These are phyloP conservation scores for Nannoperca australis DNA, from an alignment of 2,797 vertebrate genomes.

Conservation along the genomic window DNA sequence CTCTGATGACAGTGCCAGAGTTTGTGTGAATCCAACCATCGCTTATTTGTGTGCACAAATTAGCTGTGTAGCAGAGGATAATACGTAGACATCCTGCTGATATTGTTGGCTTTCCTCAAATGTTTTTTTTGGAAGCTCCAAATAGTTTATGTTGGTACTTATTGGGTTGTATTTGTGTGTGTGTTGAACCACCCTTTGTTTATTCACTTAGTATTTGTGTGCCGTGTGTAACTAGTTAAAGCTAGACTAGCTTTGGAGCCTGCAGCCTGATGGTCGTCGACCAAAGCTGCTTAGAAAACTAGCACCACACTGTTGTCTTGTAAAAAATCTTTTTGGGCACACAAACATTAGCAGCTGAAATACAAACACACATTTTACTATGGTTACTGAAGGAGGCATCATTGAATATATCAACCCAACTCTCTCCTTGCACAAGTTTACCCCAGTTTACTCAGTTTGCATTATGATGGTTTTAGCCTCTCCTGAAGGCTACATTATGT, in stretches of 20 bases:
- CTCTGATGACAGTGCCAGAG: constrained; percentile 18
- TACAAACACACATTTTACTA: background rate
- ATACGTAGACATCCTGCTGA: background rate
- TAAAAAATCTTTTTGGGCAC: too few species aligned
- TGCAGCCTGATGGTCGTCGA: background rate
- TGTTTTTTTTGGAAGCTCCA: background rate
- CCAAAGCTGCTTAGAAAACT: background rate
- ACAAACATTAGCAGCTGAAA: background rate
- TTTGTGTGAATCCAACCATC: constrained; percentile 38
- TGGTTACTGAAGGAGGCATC: background rate
- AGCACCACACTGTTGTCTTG: background rate
- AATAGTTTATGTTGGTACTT: background rate
- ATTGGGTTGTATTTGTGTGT: background rate
- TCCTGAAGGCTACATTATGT: constrained; percentile 22
- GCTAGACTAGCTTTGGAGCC: background rate
- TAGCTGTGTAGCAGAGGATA: constrained; percentile 3
- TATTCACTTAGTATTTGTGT: background rate
- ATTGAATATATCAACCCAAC: constrained; percentile 4
- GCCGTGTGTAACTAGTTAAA: background rate
- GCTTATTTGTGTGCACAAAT: constrained; percentile 18
- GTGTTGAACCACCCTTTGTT: background rate
- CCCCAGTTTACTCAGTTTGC: background rate
- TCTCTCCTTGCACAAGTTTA: background rate
- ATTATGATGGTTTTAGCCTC: constrained; percentile 22
- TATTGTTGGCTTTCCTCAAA: background rate